Evolutionary conservation across 2,888 invertebrate species (phyloP).

Genomic region (Volucella bombylans): DNA sequence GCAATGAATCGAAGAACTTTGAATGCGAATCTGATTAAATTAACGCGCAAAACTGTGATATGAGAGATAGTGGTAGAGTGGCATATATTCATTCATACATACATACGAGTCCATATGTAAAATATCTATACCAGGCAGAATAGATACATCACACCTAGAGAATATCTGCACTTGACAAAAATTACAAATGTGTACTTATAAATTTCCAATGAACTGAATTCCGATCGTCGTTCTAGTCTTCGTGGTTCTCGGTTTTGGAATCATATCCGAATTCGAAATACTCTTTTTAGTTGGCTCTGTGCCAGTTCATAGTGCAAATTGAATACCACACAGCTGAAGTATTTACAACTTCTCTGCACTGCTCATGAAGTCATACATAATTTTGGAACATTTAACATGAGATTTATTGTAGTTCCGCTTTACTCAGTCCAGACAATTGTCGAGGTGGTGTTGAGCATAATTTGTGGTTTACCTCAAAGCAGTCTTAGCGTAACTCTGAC

Average conservation of each 20-base stretch:
- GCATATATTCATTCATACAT: not conserved
- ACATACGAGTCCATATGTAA: no score
- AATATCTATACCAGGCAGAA: conserved; percentile 3
- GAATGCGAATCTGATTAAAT: conserved; percentile 70
- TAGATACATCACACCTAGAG: conserved; percentile 39
- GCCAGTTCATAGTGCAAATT: conserved; percentile 69
- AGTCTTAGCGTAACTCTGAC: conserved; percentile 31
- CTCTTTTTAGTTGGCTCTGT: conserved; percentile 41
- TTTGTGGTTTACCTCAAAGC: conserved; percentile 71
- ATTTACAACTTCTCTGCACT: conserved; percentile 63
- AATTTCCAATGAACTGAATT: conserved; percentile 70
- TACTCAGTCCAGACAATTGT: conserved; percentile 66
- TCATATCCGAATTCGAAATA: not conserved
- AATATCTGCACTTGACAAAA: conserved; percentile 70
- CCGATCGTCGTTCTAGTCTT: conserved; percentile 45
- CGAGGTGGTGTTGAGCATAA: conserved; percentile 65
- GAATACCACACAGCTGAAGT: conserved; percentile 64
- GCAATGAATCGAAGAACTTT: conserved; percentile 44
- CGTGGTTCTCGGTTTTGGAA: conserved; percentile 9
- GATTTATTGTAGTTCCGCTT: conserved; percentile 69
- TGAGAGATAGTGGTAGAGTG: not conserved
- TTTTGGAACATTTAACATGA: conserved; percentile 74
- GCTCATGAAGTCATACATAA: conserved; percentile 73
- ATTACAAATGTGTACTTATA: conserved; percentile 71
- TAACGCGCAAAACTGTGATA: conserved; percentile 26